Evolutionary conservation across 2,888 invertebrate genomes (phyloP).

Genomic region (Calephelis perditalis): DNA sequence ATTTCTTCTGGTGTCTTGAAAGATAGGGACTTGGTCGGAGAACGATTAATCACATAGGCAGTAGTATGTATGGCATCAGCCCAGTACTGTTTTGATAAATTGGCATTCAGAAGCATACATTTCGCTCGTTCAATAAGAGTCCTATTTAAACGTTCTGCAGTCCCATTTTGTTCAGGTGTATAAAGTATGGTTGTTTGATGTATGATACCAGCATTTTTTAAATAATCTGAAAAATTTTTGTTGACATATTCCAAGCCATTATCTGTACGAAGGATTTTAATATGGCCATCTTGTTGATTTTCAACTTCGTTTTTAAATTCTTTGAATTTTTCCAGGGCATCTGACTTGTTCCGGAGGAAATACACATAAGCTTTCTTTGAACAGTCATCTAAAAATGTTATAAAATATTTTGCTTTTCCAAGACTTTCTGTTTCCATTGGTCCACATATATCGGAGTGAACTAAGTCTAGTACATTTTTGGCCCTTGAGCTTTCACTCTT

Average conservation of each 20-base stretch:
- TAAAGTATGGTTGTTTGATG: conserved; percentile 26
- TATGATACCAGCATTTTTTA: conserved; percentile 20
- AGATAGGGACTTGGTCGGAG: conserved; percentile 24
- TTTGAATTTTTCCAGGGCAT: no score
- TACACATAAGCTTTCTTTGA: conserved; percentile 26
- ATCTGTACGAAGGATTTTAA: conserved; percentile 25
- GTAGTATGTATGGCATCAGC: conserved; percentile 29
- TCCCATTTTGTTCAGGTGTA: conserved; percentile 31
- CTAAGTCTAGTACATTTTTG: conserved; percentile 16
- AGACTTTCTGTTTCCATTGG: conserved; percentile 27
- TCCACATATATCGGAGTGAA: conserved; percentile 28
- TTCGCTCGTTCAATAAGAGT: conserved; percentile 26
- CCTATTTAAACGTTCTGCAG: conserved; percentile 35
- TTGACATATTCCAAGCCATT: conserved; percentile 29
- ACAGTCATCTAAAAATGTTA: conserved; percentile 26
- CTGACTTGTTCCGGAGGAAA: conserved; percentile 2
- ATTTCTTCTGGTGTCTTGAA: conserved; percentile 35
- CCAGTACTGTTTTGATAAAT: conserved; percentile 26
- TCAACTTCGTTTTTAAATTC: conserved; percentile 19
- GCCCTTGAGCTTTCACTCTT: neutral
- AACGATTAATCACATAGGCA: conserved; percentile 25
- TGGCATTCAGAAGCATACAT: conserved; percentile 27
- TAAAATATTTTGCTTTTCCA: conserved; percentile 25
- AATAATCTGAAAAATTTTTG: conserved; percentile 18
- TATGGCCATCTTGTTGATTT: conserved; percentile 22